Conservation (phyloP, 2,888 invertebrate genomes). For the Oasisia sp. region DNA sequence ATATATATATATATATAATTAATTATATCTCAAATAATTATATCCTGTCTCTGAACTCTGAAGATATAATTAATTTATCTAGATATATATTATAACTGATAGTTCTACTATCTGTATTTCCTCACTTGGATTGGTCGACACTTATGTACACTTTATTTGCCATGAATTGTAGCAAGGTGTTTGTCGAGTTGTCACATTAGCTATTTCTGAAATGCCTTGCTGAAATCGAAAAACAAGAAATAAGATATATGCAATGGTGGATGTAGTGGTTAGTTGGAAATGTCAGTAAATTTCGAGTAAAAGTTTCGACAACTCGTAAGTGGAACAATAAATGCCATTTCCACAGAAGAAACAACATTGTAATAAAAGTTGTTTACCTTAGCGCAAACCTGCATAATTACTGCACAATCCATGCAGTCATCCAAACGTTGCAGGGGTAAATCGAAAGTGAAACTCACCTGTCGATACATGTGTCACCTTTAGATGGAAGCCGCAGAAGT, state of each 20-base stretch:
- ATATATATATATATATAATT: too few species aligned
- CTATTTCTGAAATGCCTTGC: neutral
- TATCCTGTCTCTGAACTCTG: too few species aligned
- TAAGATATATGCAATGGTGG: neutral
- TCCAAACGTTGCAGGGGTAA: neutral
- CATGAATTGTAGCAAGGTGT: too few species aligned
- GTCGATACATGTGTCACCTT: neutral
- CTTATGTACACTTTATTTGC: too few species aligned
- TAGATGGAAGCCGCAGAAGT: conserved; percentile 31
- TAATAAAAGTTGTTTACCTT: conserved; percentile 13
- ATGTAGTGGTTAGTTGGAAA: too few species aligned
- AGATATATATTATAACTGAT: too few species aligned
- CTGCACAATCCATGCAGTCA: conserved; percentile 21
- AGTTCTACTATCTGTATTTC: too few species aligned
- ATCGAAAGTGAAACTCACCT: conserved; percentile 10
- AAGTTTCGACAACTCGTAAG: neutral
- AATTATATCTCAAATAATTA: too few species aligned
- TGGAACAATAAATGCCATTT: neutral
- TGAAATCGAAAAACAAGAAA: neutral
- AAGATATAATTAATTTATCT: too few species aligned
- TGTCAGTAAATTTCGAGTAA: too few species aligned
- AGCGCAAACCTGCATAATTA: neutral
- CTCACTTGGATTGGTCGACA: too few species aligned
- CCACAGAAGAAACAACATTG: conserved; percentile 7
- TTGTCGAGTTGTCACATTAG: too few species aligned